phyloP scores from a whole-genome alignment of 2,888 invertebrate species.

The Anoplius nigerrimus region DNA sequence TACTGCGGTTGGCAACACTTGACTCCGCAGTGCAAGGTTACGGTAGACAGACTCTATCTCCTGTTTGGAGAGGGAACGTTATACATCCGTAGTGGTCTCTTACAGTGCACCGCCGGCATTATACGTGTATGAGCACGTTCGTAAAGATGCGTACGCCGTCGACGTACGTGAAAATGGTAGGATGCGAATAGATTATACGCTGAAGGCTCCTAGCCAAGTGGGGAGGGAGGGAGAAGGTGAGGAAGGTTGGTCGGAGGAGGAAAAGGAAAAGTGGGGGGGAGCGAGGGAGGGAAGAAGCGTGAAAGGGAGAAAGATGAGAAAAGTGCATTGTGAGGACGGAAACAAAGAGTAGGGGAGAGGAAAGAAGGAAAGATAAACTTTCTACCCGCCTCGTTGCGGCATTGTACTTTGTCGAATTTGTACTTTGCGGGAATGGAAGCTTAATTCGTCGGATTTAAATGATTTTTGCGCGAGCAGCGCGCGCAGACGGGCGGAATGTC shows the following conservation, averaged over 20 bases:
- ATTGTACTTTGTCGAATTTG: not conserved
- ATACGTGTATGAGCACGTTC: constrained; percentile 10
- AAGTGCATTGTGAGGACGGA: not conserved
- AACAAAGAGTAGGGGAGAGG: no score
- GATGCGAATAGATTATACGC: no score
- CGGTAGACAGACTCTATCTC: constrained; percentile 46
- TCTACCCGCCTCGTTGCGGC: constrained; percentile 21
- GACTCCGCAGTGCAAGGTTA: constrained; percentile 57
- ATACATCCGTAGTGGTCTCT: not conserved
- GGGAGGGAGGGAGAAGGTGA: not conserved
- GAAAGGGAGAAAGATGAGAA: constrained; percentile 10
- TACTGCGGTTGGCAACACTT: constrained; percentile 58
- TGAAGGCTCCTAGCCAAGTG: not conserved
- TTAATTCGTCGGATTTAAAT: no score
- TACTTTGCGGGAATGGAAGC: constrained; percentile 4
- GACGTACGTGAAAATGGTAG: no score
- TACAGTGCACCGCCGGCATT: not conserved
- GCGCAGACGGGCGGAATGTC: no score
- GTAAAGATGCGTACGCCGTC: constrained; percentile 1
- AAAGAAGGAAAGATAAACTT: constrained; percentile 15
- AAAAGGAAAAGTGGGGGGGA: constrained; percentile 10
- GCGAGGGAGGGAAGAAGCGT: not conserved
- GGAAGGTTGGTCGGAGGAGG: constrained; percentile 12
- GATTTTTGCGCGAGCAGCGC: no score
- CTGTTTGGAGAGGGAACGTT: constrained; percentile 33